phyloP scores from a whole-genome alignment of 2,113 vertebrate species.

The Brevimyrus niger region DNA sequence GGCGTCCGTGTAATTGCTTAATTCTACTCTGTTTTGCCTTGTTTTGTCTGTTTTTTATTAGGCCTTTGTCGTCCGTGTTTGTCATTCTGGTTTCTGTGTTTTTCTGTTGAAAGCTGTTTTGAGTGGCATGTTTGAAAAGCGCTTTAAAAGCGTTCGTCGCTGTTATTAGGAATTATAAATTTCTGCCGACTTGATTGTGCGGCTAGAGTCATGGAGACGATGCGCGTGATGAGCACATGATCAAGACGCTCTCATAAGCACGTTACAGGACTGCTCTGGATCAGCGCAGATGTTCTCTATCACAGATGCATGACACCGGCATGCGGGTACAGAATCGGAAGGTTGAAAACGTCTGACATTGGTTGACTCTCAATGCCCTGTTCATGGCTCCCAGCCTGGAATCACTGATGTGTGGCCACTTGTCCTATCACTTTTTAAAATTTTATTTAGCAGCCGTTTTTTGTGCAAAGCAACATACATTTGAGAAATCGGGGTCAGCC shows the following conservation, averaged over 20 bases:
- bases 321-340: neutral
- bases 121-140: conserved; percentile 2
- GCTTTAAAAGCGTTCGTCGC: neutral
- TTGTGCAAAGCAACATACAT: neutral
- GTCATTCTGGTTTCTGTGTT: neutral
- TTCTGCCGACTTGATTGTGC: neutral
- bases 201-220: neutral
- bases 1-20: neutral
- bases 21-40: neutral
- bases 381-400: neutral
- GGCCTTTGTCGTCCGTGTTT: neutral
- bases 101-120: neutral
- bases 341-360: neutral
- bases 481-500: neutral
- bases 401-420: neutral
- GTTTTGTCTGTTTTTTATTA: conserved; percentile 1
- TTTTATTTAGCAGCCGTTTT: neutral
- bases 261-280: neutral
- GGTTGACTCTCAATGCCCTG: neutral
- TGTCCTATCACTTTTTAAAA: neutral
- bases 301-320: neutral
- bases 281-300: neutral
- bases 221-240: neutral
- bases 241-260: neutral
- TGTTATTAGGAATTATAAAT: neutral